Evolutionary conservation across 2,113 vertebrate genomes (phyloP).

Genomic region (Taurulus bubalis): DNA sequence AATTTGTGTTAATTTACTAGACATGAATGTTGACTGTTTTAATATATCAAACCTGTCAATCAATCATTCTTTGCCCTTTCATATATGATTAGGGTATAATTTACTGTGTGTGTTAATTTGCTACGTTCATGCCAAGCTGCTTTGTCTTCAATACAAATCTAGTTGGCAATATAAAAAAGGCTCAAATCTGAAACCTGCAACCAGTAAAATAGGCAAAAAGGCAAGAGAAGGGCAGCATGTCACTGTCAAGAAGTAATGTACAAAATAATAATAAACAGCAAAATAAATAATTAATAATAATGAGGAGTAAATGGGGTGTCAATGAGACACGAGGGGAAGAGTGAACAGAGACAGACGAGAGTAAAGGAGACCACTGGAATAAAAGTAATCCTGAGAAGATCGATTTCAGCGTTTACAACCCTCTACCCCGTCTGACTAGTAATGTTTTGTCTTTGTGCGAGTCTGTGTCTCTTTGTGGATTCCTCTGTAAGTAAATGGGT

Average conservation of each 20-base stretch:
- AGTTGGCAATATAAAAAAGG: not conserved
- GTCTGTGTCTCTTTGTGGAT: not conserved
- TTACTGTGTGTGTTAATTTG: not conserved
- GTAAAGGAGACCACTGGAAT: slow-evolving; percentile 27
- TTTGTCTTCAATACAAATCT: not conserved
- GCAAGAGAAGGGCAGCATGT: not conserved
- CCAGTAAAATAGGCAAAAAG: not conserved
- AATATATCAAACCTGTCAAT: not conserved
- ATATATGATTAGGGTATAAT: not conserved
- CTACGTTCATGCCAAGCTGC: not conserved
- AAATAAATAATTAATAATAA: too few relatives aligned
- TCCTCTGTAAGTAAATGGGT: not conserved
- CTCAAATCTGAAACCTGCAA: not conserved
- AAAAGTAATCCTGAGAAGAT: slow-evolving; percentile 24
- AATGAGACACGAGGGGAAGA: not conserved
- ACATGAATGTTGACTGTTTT: not conserved
- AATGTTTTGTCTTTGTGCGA: not conserved
- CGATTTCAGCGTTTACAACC: slow-evolving; percentile 11
- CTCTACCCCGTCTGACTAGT: not conserved
- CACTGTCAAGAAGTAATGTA: slow-evolving; percentile 7
- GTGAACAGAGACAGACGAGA: slow-evolving; percentile 7
- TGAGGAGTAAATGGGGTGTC: not conserved
- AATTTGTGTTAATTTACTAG: not conserved
- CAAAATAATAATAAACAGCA: too few relatives aligned
- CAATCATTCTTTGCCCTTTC: not conserved